Conservation (phyloP, 2,888 invertebrate species). For the Amblyjoppa fuscipennis region DNA sequence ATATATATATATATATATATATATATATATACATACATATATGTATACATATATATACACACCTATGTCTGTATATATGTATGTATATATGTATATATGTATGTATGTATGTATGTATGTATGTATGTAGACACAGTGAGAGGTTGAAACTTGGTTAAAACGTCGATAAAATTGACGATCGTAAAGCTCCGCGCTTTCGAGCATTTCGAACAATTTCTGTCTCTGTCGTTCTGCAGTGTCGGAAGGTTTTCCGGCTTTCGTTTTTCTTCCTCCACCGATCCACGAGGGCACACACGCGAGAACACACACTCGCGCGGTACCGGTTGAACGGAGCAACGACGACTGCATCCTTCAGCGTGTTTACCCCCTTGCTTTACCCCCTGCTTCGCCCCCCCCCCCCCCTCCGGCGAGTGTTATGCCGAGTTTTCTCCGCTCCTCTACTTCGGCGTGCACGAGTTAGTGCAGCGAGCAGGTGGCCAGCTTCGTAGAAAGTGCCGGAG, state of each 20-base stretch:
- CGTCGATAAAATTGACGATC: slow-evolving; percentile 70
- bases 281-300: background rate
- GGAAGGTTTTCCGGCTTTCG: slow-evolving; percentile 39
- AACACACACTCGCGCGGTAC: background rate
- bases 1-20: background rate
- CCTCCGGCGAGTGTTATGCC: slow-evolving; percentile 2
- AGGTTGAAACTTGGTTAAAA: slow-evolving; percentile 67
- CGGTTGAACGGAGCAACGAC: slow-evolving; percentile 36
- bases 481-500: slow-evolving; percentile 27
- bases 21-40: background rate
- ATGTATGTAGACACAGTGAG: background rate
- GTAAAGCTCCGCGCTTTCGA: slow-evolving; percentile 62
- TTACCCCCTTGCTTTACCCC: slow-evolving; percentile 22
- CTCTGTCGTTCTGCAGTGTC: slow-evolving; percentile 21
- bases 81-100: background rate
- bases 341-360: slow-evolving; percentile 56
- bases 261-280: slow-evolving; percentile 30
- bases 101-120: too few relatives aligned
- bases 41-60: too few relatives aligned
- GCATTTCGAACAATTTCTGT: slow-evolving; percentile 24
- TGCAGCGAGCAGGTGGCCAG: slow-evolving; percentile 39
- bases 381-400: background rate
- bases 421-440: slow-evolving; percentile 33
- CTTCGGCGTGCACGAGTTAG: slow-evolving; percentile 39
- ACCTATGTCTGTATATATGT: too few relatives aligned